These are phyloP conservation scores for Myiotriccus ornatus DNA, from an alignment of 2,797 vertebrate species.

Conservation along the genomic window DNA sequence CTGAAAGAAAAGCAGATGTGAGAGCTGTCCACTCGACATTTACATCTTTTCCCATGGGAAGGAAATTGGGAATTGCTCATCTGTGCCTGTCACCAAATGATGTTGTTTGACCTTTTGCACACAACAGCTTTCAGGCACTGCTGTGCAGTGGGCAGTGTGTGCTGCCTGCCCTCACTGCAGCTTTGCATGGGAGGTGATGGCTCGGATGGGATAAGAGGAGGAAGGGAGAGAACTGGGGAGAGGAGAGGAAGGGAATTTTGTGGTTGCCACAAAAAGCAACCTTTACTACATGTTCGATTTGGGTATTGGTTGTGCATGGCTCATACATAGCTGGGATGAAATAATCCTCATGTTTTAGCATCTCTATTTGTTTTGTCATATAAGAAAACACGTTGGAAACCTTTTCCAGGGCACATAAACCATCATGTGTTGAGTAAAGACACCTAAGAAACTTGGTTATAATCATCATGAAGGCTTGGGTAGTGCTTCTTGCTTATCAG, in stretches of 20 bases:
- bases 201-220: not conserved
- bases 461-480: not conserved
- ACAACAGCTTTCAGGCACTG: not conserved
- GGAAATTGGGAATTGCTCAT: not conserved
- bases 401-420: not conserved
- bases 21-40: not conserved
- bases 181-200: accelerated
- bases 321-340: not conserved
- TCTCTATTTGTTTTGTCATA: not conserved
- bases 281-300: not conserved
- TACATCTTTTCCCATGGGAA: not conserved
- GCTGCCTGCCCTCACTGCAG: not conserved
- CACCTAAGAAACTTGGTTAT: not conserved
- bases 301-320: not conserved
- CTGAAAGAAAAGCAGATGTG: not conserved
- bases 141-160: not conserved
- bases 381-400: not conserved
- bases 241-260: not conserved
- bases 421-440: not conserved
- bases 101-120: not conserved
- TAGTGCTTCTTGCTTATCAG: not conserved
- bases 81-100: accelerated
- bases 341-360: not conserved
- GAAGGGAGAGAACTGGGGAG: not conserved
- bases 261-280: not conserved